These are phyloP conservation scores for Epsilonema sp. DNA, from an alignment of 2,888 invertebrate species.

Conservation along the genomic window DNA sequence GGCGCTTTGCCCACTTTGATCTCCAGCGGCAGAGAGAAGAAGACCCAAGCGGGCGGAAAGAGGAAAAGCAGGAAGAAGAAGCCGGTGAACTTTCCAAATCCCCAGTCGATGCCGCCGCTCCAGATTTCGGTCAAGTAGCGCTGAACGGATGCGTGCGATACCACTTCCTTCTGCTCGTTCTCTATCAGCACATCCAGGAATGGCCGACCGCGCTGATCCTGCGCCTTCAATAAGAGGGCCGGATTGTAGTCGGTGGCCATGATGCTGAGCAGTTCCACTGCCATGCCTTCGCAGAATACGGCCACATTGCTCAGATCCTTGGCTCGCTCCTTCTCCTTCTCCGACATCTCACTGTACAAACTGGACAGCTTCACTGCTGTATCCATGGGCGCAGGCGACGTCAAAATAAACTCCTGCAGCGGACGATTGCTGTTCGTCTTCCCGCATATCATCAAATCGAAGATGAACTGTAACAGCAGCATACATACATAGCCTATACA, in stretches of 20 bases:
- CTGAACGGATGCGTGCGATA: conserved; percentile 31
- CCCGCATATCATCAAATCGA: conserved; percentile 24
- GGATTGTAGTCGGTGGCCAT: conserved; percentile 47
- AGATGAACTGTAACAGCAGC: background rate
- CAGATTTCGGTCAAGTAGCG: conserved; percentile 58
- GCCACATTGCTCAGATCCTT: conserved; percentile 86
- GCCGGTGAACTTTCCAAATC: conserved; percentile 76
- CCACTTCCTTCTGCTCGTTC: conserved; percentile 78
- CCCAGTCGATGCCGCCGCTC: conserved; percentile 91
- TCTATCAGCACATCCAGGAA: conserved; percentile 56
- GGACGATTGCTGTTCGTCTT: conserved; percentile 66
- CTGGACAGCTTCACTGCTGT: conserved; percentile 92
- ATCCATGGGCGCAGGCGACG: conserved; percentile 97
- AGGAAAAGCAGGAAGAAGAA: conserved; percentile 76
- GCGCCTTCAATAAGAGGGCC: conserved; percentile 75
- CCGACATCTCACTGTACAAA: conserved; percentile 43
- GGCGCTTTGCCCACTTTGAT: conserved; percentile 75
- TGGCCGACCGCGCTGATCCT: conserved; percentile 76
- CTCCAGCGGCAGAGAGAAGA: conserved; percentile 77
- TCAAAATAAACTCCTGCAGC: conserved; percentile 85
- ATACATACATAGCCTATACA: no score
- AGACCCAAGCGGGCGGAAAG: conserved; percentile 86
- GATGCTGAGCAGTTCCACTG: conserved; percentile 69
- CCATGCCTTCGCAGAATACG: conserved; percentile 90
- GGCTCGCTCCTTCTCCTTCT: conserved; percentile 56